Evolutionary conservation across 2,113 vertebrate species (phyloP).

Genomic region (Neodontobutis hainanensis): DNA sequence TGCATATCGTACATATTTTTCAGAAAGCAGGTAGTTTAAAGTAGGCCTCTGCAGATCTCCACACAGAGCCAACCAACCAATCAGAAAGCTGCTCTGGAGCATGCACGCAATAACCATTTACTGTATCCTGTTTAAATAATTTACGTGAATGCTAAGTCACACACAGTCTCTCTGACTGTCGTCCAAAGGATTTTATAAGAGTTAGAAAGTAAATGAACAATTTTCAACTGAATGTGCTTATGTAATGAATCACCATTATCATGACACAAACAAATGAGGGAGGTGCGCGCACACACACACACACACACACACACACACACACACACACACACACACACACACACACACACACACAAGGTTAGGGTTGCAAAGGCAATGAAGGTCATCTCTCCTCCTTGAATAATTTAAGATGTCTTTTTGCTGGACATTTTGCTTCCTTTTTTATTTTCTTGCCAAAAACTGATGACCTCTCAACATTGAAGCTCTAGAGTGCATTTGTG

Average conservation of each 20-base stretch:
- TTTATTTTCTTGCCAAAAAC: conserved; percentile 30
- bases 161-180: conserved; percentile 21
- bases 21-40: conserved; percentile 50
- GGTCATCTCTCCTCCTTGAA: conserved; percentile 63
- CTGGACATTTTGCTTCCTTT: conserved; percentile 33
- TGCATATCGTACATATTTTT: conserved; percentile 56
- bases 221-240: conserved; percentile 35
- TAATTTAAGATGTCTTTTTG: conserved; percentile 61
- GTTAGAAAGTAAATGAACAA: conserved; percentile 33
- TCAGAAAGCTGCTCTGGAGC: conserved; percentile 38
- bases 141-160: conserved; percentile 52
- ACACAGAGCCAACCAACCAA: conserved; percentile 41
- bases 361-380: conserved; percentile 65
- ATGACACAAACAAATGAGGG: conserved; percentile 42
- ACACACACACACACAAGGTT: conserved; percentile 34
- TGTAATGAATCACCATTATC: conserved; percentile 60
- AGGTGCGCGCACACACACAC: conserved; percentile 30
- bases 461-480: conserved; percentile 42
- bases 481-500: conserved; percentile 11
- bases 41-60: conserved; percentile 40
- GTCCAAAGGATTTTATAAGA: conserved; percentile 9
- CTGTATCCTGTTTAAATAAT: conserved; percentile 77
- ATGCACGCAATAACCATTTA: conserved; percentile 64
- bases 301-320: conserved; percentile 18
- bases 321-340: conserved; percentile 19